phyloP scores from a whole-genome alignment of 1,140 invertebrate species.

The Bombus waltoni region DNA sequence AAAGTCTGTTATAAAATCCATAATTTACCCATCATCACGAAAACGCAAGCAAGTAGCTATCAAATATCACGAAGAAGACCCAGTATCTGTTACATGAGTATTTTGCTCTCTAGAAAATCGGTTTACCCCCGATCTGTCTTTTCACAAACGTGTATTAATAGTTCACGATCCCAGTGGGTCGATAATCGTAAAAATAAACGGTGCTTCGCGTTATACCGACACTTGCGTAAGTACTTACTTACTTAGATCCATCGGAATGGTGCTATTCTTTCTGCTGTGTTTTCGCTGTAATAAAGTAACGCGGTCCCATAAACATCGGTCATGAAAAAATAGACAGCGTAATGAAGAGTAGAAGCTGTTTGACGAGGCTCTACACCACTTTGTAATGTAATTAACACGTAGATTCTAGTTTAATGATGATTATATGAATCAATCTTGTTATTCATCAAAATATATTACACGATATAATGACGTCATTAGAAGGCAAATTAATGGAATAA shows the following conservation, averaged over 20 bases:
- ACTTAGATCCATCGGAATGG: constrained; percentile 34
- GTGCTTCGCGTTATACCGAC: constrained; percentile 20
- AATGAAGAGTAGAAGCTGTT: not conserved
- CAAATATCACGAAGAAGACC: not conserved
- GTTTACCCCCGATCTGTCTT: constrained; percentile 5
- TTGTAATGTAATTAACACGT: not conserved
- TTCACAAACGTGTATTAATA: constrained; percentile 61
- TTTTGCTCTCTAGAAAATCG: not conserved
- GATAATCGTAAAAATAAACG: constrained; percentile 68
- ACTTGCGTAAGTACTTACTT: constrained; percentile 49
- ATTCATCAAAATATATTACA: not conserved
- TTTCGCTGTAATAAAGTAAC: constrained; percentile 55
- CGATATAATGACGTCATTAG: not conserved
- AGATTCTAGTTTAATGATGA: not conserved
- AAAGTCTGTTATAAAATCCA: not conserved
- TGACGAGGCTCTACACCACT: not conserved
- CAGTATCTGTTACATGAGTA: not conserved
- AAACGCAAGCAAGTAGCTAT: not conserved
- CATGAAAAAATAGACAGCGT: constrained; percentile 41
- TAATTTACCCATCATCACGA: not conserved
- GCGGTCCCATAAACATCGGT: constrained; percentile 20
- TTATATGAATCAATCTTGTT: not conserved
- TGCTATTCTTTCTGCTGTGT: constrained; percentile 34
- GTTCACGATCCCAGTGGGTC: constrained; percentile 35
- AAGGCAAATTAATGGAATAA: not conserved